phyloP scores from a whole-genome alignment of 2,888 invertebrate genomes.

The Yponomeuta sedellus region DNA sequence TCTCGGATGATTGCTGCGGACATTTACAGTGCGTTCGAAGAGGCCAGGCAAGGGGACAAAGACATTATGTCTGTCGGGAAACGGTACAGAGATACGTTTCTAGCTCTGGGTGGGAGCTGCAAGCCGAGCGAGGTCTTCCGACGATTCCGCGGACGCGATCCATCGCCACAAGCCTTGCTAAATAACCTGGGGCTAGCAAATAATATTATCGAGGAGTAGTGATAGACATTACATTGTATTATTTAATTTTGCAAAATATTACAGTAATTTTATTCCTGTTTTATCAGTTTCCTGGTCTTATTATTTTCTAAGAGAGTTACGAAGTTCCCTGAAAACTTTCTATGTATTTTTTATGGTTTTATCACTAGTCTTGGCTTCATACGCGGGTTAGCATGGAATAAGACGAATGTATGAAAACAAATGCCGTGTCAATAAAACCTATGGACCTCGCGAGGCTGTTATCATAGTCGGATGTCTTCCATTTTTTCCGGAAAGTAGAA shows the following conservation, averaged over 20 bases:
- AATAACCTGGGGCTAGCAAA: constrained; percentile 77
- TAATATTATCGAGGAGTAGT: constrained; percentile 48
- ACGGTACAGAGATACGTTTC: constrained; percentile 88
- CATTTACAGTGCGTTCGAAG: constrained; percentile 89
- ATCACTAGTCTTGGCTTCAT: too few relatives aligned
- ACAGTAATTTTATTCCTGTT: constrained; percentile 36
- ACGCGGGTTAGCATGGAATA: too few relatives aligned
- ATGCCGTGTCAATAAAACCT: too few relatives aligned
- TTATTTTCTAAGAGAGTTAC: not conserved
- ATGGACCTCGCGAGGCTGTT: too few relatives aligned
- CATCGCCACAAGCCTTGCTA: constrained; percentile 88
- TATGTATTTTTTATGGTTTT: too few relatives aligned
- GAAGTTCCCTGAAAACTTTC: too few relatives aligned
- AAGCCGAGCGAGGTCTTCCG: constrained; percentile 91
- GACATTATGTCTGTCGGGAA: constrained; percentile 77
- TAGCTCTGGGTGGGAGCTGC: constrained; percentile 88
- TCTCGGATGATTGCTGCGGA: constrained; percentile 94
- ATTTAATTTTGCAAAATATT: constrained; percentile 8
- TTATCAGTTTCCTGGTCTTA: constrained; percentile 14
- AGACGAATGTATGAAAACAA: too few relatives aligned
- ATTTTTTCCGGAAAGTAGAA: too few relatives aligned
- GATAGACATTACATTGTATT: constrained; percentile 17
- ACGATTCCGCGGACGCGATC: constrained; percentile 93
- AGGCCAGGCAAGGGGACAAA: constrained; percentile 73
- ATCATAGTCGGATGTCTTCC: too few relatives aligned